Evolutionary conservation across 2,797 vertebrate species (phyloP).

Genomic region (Neopelma chrysocephalum): DNA sequence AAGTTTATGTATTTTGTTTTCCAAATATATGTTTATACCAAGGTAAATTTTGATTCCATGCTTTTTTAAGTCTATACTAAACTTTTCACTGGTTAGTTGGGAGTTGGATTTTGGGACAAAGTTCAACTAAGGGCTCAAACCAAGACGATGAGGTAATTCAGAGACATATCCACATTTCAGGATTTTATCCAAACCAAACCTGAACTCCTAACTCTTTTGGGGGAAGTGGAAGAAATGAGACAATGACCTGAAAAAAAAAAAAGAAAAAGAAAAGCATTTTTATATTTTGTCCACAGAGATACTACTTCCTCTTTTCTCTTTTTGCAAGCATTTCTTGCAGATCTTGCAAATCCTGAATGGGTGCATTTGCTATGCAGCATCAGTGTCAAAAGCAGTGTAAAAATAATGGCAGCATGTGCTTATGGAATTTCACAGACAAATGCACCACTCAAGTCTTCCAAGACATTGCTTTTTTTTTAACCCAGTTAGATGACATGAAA

Average conservation of each 20-base stretch:
- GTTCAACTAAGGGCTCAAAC: constrained; percentile 49
- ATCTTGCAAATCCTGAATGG: neutral
- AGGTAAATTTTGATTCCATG: neutral
- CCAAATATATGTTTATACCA: neutral
- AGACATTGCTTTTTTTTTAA: neutral
- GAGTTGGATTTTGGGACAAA: constrained; percentile 19
- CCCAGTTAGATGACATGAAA: neutral
- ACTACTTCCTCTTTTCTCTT: neutral
- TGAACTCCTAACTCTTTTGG: neutral
- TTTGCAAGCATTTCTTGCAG: neutral
- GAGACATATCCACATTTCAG: constrained; percentile 18
- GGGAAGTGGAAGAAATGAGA: neutral
- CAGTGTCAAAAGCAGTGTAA: neutral
- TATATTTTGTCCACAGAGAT: neutral
- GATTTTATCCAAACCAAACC: constrained; percentile 57
- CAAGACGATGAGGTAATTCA: constrained; percentile 49
- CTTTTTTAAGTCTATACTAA: neutral
- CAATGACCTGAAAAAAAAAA: neutral
- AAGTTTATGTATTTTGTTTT: neutral
- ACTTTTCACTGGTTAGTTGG: neutral
- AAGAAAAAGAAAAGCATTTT: neutral
- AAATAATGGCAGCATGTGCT: neutral
- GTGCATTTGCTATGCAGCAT: neutral
- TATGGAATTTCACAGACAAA: neutral
- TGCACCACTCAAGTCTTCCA: neutral